Conservation (phyloP, 2,113 vertebrate species). For the Crocuta crocuta region DNA sequence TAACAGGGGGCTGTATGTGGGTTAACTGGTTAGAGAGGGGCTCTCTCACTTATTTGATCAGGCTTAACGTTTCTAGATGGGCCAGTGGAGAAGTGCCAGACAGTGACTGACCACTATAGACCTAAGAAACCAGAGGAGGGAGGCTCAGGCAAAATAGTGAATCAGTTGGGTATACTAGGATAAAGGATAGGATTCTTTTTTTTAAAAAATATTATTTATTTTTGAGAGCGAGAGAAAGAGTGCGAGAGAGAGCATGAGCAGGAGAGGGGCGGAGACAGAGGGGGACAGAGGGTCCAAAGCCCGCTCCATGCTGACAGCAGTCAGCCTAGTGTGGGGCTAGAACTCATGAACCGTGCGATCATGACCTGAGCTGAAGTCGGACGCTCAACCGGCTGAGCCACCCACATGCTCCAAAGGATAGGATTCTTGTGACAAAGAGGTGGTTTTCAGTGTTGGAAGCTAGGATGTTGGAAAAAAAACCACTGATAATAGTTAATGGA, state of each 20-base stretch:
- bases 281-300: too few relatives aligned
- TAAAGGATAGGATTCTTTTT: neutral
- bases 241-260: too few relatives aligned
- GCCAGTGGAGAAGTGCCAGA: neutral
- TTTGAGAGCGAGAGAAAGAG: too few relatives aligned
- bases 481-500: neutral
- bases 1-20: neutral
- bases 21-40: neutral
- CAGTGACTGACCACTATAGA: neutral
- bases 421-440: constrained; percentile 8
- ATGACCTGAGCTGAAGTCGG: too few relatives aligned
- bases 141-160: neutral
- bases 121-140: neutral
- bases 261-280: too few relatives aligned
- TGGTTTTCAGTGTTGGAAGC: neutral
- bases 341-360: too few relatives aligned
- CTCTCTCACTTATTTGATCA: neutral
- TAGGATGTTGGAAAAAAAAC: neutral
- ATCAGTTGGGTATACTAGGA: neutral
- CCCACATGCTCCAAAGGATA: neutral
- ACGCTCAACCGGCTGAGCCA: too few relatives aligned
- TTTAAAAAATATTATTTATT: too few relatives aligned
- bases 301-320: too few relatives aligned
- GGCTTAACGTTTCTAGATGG: neutral
- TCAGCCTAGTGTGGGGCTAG: too few relatives aligned